Evolutionary conservation across 2,888 invertebrate species (phyloP).

Genomic region (Hymenopus coronatus): DNA sequence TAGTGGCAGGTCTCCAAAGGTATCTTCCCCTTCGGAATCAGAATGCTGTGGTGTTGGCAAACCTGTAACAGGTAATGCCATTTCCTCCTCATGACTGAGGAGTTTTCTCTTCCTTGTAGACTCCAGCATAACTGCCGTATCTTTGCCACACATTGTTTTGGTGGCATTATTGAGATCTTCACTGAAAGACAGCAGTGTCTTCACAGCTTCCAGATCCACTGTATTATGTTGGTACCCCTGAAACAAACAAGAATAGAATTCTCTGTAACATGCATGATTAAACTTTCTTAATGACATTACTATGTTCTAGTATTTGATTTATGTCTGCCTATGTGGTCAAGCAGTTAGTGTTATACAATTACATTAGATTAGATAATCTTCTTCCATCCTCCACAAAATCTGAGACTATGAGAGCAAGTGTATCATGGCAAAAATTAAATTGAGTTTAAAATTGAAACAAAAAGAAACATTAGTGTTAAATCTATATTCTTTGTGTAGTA

Average conservation of each 20-base stretch:
- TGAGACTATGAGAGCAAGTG: too few relatives aligned
- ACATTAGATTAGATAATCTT: too few relatives aligned
- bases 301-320: background rate
- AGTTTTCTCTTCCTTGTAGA: background rate
- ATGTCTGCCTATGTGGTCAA: background rate
- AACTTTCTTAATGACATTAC: background rate
- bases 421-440: too few relatives aligned
- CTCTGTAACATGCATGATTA: background rate
- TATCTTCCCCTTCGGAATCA: constrained; percentile 68
- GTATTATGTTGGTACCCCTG: constrained; percentile 44
- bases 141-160: constrained; percentile 47
- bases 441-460: too few relatives aligned
- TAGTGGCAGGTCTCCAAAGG: constrained; percentile 49
- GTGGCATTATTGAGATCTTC: constrained; percentile 44
- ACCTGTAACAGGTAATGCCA: constrained; percentile 43
- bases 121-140: constrained; percentile 8
- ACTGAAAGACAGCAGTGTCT: constrained; percentile 41
- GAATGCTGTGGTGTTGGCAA: constrained; percentile 80
- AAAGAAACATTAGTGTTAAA: too few relatives aligned
- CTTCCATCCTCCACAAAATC: too few relatives aligned
- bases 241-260: background rate
- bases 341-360: too few relatives aligned
- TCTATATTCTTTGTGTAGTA: too few relatives aligned
- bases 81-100: background rate
- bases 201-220: constrained; percentile 32